Evolutionary conservation across 1,140 invertebrate genomes (phyloP), one percentile per base, ranked within the genome.

Genomic region (Eulimnadia texana): DNA sequence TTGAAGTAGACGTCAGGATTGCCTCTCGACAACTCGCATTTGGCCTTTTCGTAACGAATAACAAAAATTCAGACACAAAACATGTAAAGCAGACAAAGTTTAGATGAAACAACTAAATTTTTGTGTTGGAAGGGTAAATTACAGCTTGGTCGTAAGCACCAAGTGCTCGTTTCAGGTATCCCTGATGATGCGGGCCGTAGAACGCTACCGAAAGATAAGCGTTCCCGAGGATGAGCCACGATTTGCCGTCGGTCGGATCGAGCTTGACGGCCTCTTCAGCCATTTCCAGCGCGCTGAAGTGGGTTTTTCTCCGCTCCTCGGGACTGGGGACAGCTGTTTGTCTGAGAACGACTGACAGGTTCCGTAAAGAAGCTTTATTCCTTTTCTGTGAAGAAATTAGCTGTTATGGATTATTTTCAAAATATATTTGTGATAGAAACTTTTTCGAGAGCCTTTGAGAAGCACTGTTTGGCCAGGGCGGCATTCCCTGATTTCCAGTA

Each of bases 401-500:
- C n/a, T n/a, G n/a, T n/a, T n/a, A n/a, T n/a, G 60, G 63, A 29
- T 61, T 28, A 27, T 51, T 55, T 27, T 29, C n/a, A 65, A 20
- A 49, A 51, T 25, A 64, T 28, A 25, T 29, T 60, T 1, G n/a
- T 52, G 65, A 65, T 27, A 61, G 60, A 74, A 77, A 90, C 88
- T 77, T 89, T 82, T 70, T 82, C 82, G 33, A 92, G 73, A 64
- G 88, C 87, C 65, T 84, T 84, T 67, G 82, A 78, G 74, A 93
- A 93, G 73, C 90, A 93, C 68, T 86, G 88, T 68, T 84, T 86
- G 1, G 90, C 88, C 66, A 86, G 83, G 66, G 81, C 76, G 24
- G 90, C 75, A 70, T 91, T 85, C 68, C 84, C 80, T 71, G 87
- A 87, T 71, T 92, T 92, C 83, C 87, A 92, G 72, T 89, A 90